Percentiles rank a stretch among this genome's conserved stretches.
Conservation (phyloP, 2,113 vertebrate genomes). For the Callionymus lyra region DNA sequence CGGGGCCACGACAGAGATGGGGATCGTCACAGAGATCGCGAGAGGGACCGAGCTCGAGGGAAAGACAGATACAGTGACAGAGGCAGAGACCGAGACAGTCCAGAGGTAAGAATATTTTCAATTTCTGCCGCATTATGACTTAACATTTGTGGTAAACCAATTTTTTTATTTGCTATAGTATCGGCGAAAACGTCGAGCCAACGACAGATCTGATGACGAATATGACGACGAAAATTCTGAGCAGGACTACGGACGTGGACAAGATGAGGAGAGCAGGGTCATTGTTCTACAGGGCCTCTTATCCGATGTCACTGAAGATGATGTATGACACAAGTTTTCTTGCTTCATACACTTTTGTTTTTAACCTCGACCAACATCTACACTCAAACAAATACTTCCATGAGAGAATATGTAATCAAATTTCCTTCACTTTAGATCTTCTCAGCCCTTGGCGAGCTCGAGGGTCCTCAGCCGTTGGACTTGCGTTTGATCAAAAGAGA, state of each 20-base stretch:
- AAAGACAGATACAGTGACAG: too few species aligned
- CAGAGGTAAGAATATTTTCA: slow-evolving; percentile 52
- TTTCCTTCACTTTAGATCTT: slow-evolving; percentile 67
- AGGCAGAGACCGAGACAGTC: slow-evolving; percentile 52
- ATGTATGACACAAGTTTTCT: slow-evolving; percentile 63
- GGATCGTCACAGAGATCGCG: too few species aligned
- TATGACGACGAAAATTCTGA: slow-evolving; percentile 85
- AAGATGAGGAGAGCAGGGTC: slow-evolving; percentile 87
- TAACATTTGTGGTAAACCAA: not conserved
- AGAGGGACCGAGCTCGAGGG: too few species aligned
- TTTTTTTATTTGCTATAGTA: slow-evolving; percentile 39
- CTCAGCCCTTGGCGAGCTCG: slow-evolving; percentile 77
- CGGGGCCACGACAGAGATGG: too few species aligned
- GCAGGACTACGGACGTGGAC: slow-evolving; percentile 81
- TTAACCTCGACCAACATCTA: too few species aligned
- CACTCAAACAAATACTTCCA: too few species aligned
- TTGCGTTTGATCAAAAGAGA: slow-evolving; percentile 90
- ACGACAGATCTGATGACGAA: slow-evolving; percentile 85
- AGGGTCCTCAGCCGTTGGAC: slow-evolving; percentile 88
- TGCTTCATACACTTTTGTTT: not conserved
- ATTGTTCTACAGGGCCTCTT: slow-evolving; percentile 87
- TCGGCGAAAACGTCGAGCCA: slow-evolving; percentile 76
- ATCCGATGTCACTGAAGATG: slow-evolving; percentile 78
- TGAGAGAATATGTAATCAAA: too few species aligned
- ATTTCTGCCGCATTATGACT: not conserved